Percentiles rank a stretch among this genome's conserved stretches.
Evolutionary conservation across 2,797 vertebrate genomes (phyloP).

Genomic region (Falco concolor): DNA sequence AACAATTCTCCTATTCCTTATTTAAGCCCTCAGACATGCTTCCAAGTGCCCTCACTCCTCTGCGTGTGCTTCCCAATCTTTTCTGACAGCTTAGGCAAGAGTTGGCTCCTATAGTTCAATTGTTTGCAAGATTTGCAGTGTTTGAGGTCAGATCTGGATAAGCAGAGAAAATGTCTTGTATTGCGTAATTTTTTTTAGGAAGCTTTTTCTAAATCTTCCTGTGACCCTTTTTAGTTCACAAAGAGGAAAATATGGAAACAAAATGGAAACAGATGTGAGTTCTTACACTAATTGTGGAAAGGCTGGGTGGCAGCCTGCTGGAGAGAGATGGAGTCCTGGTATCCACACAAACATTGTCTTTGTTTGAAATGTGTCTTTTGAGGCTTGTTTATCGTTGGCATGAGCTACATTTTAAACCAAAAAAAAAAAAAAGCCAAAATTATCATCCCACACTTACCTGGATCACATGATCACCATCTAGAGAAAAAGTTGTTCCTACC

Average conservation of each 20-base stretch:
- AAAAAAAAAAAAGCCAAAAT: neutral
- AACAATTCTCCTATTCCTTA: neutral
- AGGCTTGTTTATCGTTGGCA: neutral
- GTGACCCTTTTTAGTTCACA: neutral
- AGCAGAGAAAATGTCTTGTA: neutral
- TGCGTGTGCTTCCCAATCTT: neutral
- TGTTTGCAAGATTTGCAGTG: neutral
- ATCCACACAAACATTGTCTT: neutral
- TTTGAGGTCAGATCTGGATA: neutral
- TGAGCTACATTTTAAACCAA: neutral
- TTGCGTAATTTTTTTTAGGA: neutral
- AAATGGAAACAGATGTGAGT: neutral
- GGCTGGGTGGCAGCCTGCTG: neutral
- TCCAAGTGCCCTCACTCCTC: slow-evolving; percentile 10
- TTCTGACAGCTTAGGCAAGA: neutral
- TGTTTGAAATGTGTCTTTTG: neutral
- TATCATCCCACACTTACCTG: neutral
- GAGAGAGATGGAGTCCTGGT: neutral
- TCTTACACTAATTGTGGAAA: neutral
- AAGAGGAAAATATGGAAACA: neutral
- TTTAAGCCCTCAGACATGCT: slow-evolving; percentile 7
- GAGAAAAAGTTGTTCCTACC: neutral
- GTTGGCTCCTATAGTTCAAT: neutral
- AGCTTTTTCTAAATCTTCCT: neutral
- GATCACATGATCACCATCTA: neutral